Evolutionary conservation across 2,113 vertebrate genomes (phyloP).

Genomic region (Campylomormyrus tamandua): DNA sequence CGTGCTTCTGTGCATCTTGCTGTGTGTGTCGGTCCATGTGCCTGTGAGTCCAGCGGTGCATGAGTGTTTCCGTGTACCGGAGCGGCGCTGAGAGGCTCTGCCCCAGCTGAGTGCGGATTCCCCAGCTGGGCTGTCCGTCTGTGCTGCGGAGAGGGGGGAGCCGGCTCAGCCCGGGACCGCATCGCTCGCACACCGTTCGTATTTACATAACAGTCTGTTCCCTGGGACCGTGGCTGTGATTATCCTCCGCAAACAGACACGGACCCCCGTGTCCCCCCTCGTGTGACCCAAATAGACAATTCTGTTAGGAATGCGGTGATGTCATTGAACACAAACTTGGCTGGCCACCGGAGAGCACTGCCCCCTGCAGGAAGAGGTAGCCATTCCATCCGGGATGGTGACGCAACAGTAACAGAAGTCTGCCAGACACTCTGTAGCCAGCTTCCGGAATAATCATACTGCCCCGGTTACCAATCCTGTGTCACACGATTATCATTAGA

Average conservation of each 20-base stretch:
- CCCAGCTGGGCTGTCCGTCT: not conserved
- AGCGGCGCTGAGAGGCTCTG: not conserved
- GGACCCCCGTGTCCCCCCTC: not conserved
- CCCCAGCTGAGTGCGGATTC: not conserved
- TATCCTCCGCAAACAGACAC: not conserved
- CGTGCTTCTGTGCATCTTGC: not conserved
- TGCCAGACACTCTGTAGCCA: not conserved
- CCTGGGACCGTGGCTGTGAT: not conserved
- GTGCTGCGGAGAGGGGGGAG: not conserved
- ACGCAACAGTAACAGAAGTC: not conserved
- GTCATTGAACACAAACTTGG: not conserved
- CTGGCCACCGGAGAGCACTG: not conserved
- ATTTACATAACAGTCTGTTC: not conserved
- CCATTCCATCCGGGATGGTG: not conserved
- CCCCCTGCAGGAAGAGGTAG: slow-evolving; percentile 2
- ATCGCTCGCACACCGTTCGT: not conserved
- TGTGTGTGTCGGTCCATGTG: not conserved
- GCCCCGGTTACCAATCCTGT: not conserved
- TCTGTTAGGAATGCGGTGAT: not conserved
- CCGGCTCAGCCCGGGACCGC: not conserved
- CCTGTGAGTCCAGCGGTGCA: not conserved
- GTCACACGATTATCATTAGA: not conserved
- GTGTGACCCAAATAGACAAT: not conserved
- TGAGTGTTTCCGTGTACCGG: not conserved
- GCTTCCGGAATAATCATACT: not conserved